Conservation (phyloP, 92 coral and sea anemone species). For the Phenganax marumi region DNA sequence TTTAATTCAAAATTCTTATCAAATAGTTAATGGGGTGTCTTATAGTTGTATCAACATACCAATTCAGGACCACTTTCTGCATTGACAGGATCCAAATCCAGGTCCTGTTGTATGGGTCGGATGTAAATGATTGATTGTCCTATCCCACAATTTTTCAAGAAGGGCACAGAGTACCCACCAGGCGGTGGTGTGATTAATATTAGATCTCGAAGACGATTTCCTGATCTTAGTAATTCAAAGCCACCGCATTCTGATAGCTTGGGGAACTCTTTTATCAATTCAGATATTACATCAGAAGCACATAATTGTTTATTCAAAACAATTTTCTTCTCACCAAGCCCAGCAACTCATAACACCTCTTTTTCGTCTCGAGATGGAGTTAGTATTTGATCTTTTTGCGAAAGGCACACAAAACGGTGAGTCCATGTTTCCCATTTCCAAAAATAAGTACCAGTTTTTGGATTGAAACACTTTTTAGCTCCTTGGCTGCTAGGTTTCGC, state of each 20-base stretch:
- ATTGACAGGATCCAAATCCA: slow-evolving; percentile 18
- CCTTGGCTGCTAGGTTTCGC: not conserved
- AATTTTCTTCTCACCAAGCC: slow-evolving; percentile 39
- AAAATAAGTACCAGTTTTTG: not conserved
- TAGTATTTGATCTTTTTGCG: not conserved
- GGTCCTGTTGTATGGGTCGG: slow-evolving; percentile 37
- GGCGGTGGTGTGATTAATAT: slow-evolving; percentile 36
- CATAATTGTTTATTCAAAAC: slow-evolving; percentile 11
- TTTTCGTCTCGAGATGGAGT: slow-evolving; percentile 16
- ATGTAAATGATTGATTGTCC: slow-evolving; percentile 42
- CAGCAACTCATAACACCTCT: slow-evolving; percentile 15
- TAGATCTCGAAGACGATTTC: slow-evolving; percentile 29
- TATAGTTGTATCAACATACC: no score
- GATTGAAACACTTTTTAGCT: no score
- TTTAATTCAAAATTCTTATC: no score
- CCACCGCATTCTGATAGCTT: slow-evolving; percentile 31
- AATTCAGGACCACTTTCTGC: no score
- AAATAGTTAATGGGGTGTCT: no score
- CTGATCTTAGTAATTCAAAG: slow-evolving; percentile 34
- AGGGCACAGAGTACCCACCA: slow-evolving; percentile 42
- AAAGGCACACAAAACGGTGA: not conserved
- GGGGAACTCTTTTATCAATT: slow-evolving; percentile 30
- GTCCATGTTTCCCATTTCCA: not conserved
- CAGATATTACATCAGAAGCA: slow-evolving; percentile 22
- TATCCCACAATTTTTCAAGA: slow-evolving; percentile 41